A percentile compares a stretch with the other conserved stretches of the same genome.
Conservation (phyloP, 2,888 invertebrate genomes). For the Calephelis perditalis region DNA sequence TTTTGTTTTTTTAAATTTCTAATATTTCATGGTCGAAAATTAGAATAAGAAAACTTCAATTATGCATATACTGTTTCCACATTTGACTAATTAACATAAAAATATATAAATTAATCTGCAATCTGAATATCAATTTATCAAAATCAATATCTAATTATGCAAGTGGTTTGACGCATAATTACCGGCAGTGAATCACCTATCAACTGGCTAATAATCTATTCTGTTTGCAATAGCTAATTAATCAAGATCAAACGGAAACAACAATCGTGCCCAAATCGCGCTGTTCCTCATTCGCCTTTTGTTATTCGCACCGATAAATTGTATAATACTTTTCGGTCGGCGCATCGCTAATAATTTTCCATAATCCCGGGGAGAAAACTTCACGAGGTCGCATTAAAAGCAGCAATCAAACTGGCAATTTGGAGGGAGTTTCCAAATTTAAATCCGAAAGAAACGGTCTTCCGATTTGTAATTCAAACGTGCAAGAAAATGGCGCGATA, state of each 20-base stretch:
- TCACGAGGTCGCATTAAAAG: slow-evolving; percentile 60
- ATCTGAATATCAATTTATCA: slow-evolving; percentile 17
- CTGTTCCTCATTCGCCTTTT: slow-evolving; percentile 32
- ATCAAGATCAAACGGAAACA: slow-evolving; percentile 65
- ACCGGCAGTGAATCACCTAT: slow-evolving; percentile 40
- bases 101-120: slow-evolving; percentile 16
- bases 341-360: slow-evolving; percentile 38
- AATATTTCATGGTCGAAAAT: no score
- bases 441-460: slow-evolving; percentile 63
- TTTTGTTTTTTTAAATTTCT: no score
- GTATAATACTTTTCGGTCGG: slow-evolving; percentile 32
- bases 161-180: slow-evolving; percentile 44
- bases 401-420: slow-evolving; percentile 72
- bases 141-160: slow-evolving; percentile 32
- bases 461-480: slow-evolving; percentile 75
- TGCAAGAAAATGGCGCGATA: slow-evolving; percentile 61
- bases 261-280: slow-evolving; percentile 48
- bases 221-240: slow-evolving; percentile 68
- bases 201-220: slow-evolving; percentile 58
- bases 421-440: slow-evolving; percentile 55
- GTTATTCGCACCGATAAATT: slow-evolving; percentile 31
- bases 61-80: no score
- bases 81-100: no score
- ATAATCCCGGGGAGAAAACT: slow-evolving; percentile 55
- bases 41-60: no score